A percentile compares a stretch with the other conserved stretches of the same genome.
phyloP scores from a whole-genome alignment of 2,888 invertebrate species.

The Coleophora flavipennella region DNA sequence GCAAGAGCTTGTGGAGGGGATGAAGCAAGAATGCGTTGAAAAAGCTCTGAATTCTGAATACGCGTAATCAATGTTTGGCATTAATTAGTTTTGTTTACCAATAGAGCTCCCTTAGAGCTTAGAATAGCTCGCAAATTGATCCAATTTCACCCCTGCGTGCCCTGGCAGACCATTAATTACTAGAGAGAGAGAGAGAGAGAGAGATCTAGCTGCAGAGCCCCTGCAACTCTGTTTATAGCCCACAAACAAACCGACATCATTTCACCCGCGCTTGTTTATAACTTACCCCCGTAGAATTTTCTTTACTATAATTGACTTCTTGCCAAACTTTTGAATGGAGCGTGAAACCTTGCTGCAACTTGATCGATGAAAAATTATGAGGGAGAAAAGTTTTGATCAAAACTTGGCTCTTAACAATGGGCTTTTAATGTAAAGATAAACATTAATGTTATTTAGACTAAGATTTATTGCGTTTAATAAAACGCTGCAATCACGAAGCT shows the following conservation, averaged over 20 bases:
- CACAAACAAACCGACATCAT: slow-evolving; percentile 64
- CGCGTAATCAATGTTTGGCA: slow-evolving; percentile 11
- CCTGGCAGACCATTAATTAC: slow-evolving; percentile 63
- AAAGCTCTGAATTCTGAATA: background rate
- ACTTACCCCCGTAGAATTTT: slow-evolving; percentile 40
- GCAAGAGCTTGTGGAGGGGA: slow-evolving; percentile 13
- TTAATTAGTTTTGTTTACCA: slow-evolving; percentile 29
- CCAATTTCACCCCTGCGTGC: slow-evolving; percentile 58
- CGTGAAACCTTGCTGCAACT: background rate
- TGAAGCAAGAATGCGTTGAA: background rate
- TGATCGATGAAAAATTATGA: background rate
- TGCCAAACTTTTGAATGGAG: slow-evolving; percentile 31
- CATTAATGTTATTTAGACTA: too few relatives aligned
- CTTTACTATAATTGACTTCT: slow-evolving; percentile 42
- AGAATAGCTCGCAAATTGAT: slow-evolving; percentile 62
- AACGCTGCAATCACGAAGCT: too few relatives aligned
- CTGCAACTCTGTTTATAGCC: slow-evolving; percentile 53
- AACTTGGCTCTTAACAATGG: too few relatives aligned
- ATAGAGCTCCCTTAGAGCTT: slow-evolving; percentile 36
- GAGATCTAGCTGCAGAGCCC: slow-evolving; percentile 36
- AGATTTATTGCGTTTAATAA: too few relatives aligned
- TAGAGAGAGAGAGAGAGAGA: slow-evolving; percentile 19
- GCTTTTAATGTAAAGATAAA: too few relatives aligned
- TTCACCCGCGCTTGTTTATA: slow-evolving; percentile 57
- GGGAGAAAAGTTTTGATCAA: background rate